These are phyloP conservation scores for Gyps fulvus DNA, from an alignment of 2,113 vertebrate genomes.

Conservation along the genomic window DNA sequence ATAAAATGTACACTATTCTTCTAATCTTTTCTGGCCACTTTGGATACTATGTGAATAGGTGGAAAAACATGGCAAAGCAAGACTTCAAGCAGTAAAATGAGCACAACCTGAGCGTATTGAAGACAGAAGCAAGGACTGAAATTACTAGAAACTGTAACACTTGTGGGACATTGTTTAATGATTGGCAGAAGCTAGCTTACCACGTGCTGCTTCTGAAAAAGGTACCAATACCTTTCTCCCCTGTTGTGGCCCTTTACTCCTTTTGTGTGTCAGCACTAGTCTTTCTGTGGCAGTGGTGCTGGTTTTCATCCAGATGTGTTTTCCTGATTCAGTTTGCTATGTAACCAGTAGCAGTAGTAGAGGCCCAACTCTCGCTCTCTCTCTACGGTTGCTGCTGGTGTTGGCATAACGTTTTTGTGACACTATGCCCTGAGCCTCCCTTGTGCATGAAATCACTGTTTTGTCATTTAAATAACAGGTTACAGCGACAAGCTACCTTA, in stretches of 20 bases:
- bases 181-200: not conserved
- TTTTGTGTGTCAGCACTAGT: not conserved
- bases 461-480: not conserved
- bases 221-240: no score
- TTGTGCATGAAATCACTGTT: not conserved
- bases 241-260: fast-evolving
- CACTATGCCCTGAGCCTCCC: not conserved
- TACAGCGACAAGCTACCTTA: not conserved
- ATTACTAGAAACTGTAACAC: not conserved
- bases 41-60: not conserved
- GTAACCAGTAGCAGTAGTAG: not conserved
- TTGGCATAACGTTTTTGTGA: not conserved
- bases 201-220: not conserved
- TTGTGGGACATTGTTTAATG: not conserved
- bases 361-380: no score
- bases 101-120: not conserved
- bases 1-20: not conserved
- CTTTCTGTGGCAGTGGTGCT: not conserved
- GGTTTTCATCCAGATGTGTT: not conserved
- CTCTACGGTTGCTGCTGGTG: not conserved
- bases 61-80: not conserved
- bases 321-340: not conserved
- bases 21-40: not conserved
- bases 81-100: not conserved
- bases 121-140: not conserved